These are phyloP conservation scores for Standfussiana lucernea DNA, from an alignment of 2,888 invertebrate genomes.

Conservation along the genomic window DNA sequence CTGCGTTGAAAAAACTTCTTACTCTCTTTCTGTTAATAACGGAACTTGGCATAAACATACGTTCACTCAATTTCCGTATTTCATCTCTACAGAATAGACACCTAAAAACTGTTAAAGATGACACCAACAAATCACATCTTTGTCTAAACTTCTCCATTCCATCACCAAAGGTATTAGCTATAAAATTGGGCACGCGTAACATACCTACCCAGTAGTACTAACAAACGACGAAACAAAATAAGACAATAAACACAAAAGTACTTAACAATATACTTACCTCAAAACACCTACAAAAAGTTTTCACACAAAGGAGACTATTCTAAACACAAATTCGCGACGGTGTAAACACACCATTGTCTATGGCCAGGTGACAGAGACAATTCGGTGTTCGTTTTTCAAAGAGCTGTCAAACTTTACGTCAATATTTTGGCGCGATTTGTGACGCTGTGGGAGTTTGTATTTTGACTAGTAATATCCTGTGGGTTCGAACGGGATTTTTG, in stretches of 20 bases:
- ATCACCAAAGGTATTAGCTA: slow-evolving; percentile 30
- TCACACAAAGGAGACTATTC: slow-evolving; percentile 68
- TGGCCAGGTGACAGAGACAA: slow-evolving; percentile 80
- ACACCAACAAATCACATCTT: neutral
- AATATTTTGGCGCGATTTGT: slow-evolving; percentile 88
- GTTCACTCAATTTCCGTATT: neutral
- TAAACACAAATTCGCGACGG: slow-evolving; percentile 78
- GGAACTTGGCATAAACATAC: neutral
- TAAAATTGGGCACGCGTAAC: slow-evolving; percentile 72
- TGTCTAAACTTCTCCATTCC: slow-evolving; percentile 16
- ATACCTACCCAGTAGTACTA: slow-evolving; percentile 66
- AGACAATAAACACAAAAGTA: slow-evolving; percentile 63
- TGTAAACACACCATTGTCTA: slow-evolving; percentile 73
- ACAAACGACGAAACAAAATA: slow-evolving; percentile 57
- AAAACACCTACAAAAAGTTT: slow-evolving; percentile 48
- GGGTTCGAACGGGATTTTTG: slow-evolving; percentile 58
- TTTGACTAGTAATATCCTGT: slow-evolving; percentile 56
- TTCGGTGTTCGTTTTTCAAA: slow-evolving; percentile 68
- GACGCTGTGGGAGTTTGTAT: slow-evolving; percentile 81
- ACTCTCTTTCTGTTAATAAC: neutral
- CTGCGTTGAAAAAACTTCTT: too few species aligned
- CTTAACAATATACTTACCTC: slow-evolving; percentile 55
- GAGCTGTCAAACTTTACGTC: slow-evolving; percentile 84
- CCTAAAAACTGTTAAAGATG: neutral
- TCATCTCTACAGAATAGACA: neutral